These are phyloP conservation scores for Pomatorhinus ruficollis DNA, from an alignment of 2,113 vertebrate species.

Conservation along the genomic window DNA sequence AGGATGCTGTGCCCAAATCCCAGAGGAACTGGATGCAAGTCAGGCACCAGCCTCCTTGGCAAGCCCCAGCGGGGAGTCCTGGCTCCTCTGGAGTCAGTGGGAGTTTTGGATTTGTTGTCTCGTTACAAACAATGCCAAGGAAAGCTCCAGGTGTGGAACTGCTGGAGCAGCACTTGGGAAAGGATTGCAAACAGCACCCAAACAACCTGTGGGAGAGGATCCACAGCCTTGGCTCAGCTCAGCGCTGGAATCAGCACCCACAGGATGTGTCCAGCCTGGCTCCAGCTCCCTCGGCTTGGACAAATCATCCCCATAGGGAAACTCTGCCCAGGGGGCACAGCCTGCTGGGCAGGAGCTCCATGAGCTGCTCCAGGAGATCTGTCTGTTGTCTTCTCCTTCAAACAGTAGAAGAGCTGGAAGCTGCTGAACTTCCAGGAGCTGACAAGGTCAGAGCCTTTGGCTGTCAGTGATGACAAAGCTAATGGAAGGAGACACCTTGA, in stretches of 20 bases:
- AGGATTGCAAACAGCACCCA: background rate
- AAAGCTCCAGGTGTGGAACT: fast-evolving
- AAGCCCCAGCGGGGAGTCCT: background rate
- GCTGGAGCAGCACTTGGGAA: background rate
- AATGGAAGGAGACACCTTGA: background rate
- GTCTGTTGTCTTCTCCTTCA: background rate
- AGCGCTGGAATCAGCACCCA: fast-evolving
- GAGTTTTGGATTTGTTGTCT: background rate
- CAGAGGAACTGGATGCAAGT: background rate
- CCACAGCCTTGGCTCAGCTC: background rate
- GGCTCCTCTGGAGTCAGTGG: background rate
- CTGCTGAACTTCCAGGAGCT: background rate
- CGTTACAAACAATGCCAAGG: background rate
- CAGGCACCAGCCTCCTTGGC: background rate
- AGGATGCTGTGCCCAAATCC: background rate
- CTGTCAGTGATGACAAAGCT: background rate
- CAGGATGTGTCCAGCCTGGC: background rate
- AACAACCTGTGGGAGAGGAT: fast-evolving
- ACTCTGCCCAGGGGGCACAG: background rate
- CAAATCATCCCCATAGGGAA: background rate
- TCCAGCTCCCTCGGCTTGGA: background rate
- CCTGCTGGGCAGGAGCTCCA: background rate
- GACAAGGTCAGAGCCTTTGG: background rate
- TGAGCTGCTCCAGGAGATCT: background rate
- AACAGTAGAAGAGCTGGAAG: fast-evolving